These are phyloP conservation scores for Todus mexicanus DNA, from an alignment of 2,797 vertebrate species.

Conservation along the genomic window DNA sequence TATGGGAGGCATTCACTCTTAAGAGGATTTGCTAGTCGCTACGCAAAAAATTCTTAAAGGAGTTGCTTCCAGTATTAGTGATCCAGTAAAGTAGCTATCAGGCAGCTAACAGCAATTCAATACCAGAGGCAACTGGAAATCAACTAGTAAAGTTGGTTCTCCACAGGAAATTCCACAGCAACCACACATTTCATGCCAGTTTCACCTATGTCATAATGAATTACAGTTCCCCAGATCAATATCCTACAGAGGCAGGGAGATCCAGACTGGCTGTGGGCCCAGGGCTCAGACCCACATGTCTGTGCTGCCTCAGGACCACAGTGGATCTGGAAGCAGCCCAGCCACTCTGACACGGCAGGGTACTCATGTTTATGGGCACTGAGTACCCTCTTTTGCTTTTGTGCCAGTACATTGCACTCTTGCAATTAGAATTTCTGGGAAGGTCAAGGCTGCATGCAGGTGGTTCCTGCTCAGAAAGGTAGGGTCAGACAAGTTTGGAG, in stretches of 20 bases:
- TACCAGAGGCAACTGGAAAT: background rate
- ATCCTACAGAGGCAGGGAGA: background rate
- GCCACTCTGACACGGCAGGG: background rate
- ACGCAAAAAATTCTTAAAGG: background rate
- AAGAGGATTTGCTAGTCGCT: background rate
- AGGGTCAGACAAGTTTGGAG: background rate
- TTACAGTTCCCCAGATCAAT: background rate
- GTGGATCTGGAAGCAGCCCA: background rate
- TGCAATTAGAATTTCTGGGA: background rate
- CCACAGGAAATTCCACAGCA: background rate
- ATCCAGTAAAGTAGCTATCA: background rate
- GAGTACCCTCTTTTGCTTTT: background rate
- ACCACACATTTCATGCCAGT: background rate
- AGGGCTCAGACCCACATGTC: background rate
- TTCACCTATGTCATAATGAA: background rate
- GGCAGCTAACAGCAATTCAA: background rate
- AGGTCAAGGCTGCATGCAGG: background rate
- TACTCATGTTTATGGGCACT: accelerated
- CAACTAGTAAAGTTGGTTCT: background rate
- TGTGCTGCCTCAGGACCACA: background rate
- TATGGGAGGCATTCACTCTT: background rate
- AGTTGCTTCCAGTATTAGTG: background rate
- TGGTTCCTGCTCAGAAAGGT: background rate
- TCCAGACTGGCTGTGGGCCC: background rate
- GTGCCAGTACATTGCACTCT: background rate